Evolutionary conservation across 2,113 vertebrate genomes (phyloP), one percentile per base, ranked within the genome.

Genomic region (Ahaetulla prasina): DNA sequence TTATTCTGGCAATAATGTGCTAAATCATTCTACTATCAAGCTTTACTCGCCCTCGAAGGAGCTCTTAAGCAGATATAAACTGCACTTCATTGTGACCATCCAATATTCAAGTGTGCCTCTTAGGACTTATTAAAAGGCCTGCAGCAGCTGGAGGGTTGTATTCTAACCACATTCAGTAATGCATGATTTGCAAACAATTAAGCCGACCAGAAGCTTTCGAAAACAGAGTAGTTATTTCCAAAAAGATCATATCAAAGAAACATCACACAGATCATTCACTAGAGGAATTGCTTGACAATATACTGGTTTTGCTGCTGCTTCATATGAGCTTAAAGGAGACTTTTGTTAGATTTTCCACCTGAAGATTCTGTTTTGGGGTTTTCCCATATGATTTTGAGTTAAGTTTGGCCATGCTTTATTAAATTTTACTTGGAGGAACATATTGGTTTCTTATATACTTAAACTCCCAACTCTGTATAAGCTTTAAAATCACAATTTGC

Each of bases 111-210:
- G 89, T 4, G 84, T 91, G 95, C 96, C 0, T 96, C 90, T 0
- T 95, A 94, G 2, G 96, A 95, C 87, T 97, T 94, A 60, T 97
- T 57, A 97, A 4, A 97, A 80, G 35, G 90, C 96, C 91, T 97
- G 96, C 25, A 96, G 93, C 39, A 97, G 95, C 85, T 96, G 96
- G n/a, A 96, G 91, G 9, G 52, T 87, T 4, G 95, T 97, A 60
- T 94, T 97, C 94, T 96, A 96, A 10, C 96, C 97, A 86, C 95
- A 96, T 91, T 96, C 94, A 0, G 91, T 97, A 88, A 94, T 96
- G 20, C 14, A 96, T 93, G 1, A 93, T 96, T 85, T 97, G 93
- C 93, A 96, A 96, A 92, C 95, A 93, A 25, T 96, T 94, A 93
- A 97, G 94, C 91, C 92, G 93, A 94, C 93, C 94, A 50, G 96